Evolutionary conservation across 2,888 invertebrate genomes (phyloP).

Genomic region (Anoplius nigerrimus): DNA sequence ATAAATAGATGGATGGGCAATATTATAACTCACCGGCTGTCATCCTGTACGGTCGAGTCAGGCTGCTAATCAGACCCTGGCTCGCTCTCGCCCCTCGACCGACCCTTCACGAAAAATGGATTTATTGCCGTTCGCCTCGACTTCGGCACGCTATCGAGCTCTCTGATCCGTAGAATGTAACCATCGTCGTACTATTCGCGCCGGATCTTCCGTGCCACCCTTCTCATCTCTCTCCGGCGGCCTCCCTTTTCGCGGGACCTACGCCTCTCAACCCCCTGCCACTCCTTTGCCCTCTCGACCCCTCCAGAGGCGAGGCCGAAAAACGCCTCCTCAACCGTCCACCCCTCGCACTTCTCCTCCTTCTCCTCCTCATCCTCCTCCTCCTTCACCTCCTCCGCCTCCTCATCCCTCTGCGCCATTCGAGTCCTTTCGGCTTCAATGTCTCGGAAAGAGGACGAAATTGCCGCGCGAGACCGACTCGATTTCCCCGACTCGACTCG

Average conservation of each 20-base stretch:
- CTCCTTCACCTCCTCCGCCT: constrained; percentile 9
- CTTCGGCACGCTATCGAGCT: constrained; percentile 76
- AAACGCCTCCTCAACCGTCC: neutral
- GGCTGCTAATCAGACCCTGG: constrained; percentile 75
- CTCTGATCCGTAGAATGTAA: constrained; percentile 75
- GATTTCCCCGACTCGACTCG: neutral
- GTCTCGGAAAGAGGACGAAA: constrained; percentile 35
- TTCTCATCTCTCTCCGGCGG: constrained; percentile 35
- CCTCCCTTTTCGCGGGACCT: constrained; percentile 14
- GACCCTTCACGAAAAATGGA: constrained; percentile 76
- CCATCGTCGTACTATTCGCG: constrained; percentile 66
- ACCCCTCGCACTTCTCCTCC: neutral
- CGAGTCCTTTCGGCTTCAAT: constrained; percentile 28
- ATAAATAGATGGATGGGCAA: constrained; percentile 76
- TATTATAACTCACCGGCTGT: constrained; percentile 76
- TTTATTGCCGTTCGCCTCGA: constrained; percentile 75
- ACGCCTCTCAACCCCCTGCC: neutral
- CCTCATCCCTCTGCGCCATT: constrained; percentile 16
- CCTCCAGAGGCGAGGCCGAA: constrained; percentile 2
- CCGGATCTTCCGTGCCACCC: constrained; percentile 51
- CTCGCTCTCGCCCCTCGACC: constrained; percentile 65
- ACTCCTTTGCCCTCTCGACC: constrained; percentile 26
- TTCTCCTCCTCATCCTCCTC: constrained; percentile 13
- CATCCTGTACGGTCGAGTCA: constrained; percentile 75
- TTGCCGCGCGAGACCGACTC: constrained; percentile 6